Evolutionary conservation across 2,888 invertebrate species (phyloP).

Genomic region (Drosophila fulvimacula): DNA sequence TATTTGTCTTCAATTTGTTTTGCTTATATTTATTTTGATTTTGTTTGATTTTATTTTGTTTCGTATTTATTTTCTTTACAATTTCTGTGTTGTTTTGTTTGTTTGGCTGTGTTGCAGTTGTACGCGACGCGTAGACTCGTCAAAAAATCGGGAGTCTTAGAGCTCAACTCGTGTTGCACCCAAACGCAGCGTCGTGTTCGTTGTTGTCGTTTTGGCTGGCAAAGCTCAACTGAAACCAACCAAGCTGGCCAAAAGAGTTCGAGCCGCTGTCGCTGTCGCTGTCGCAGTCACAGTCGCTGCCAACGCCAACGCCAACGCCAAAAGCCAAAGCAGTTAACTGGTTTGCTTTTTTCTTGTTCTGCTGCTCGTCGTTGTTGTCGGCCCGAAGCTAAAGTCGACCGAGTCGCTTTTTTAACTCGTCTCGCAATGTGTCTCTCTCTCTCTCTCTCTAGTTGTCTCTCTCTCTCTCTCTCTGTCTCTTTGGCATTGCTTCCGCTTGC

Average conservation of each 20-base stretch:
- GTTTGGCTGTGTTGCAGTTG: slow-evolving; percentile 26
- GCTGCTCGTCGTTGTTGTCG: slow-evolving; percentile 48
- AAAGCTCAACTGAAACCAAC: slow-evolving; percentile 81
- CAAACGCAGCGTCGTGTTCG: slow-evolving; percentile 75
- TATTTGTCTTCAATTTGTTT: slow-evolving; percentile 43
- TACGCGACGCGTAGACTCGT: slow-evolving; percentile 66
- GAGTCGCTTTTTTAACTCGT: slow-evolving; percentile 54
- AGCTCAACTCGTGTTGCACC: slow-evolving; percentile 61
- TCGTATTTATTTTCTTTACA: slow-evolving; percentile 20
- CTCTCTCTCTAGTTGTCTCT: no score
- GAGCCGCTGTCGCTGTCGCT: slow-evolving; percentile 10
- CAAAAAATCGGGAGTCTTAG: slow-evolving; percentile 30
- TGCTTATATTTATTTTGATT: slow-evolving; percentile 13
- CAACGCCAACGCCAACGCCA: slow-evolving; percentile 12
- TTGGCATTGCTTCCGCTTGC: slow-evolving; percentile 49
- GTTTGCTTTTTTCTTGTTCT: slow-evolving; percentile 42
- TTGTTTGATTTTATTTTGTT: slow-evolving; percentile 18
- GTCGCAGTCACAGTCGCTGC: not conserved
- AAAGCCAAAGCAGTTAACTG: slow-evolving; percentile 60
- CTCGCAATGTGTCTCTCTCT: slow-evolving; percentile 5
- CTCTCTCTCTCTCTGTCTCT: slow-evolving; percentile 16
- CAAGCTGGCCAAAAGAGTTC: slow-evolving; percentile 45
- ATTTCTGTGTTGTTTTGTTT: slow-evolving; percentile 22
- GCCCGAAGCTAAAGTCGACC: slow-evolving; percentile 63
- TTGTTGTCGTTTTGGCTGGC: slow-evolving; percentile 74